Conservation (phyloP, 2,113 vertebrate genomes). For the Zootoca vivipara region DNA sequence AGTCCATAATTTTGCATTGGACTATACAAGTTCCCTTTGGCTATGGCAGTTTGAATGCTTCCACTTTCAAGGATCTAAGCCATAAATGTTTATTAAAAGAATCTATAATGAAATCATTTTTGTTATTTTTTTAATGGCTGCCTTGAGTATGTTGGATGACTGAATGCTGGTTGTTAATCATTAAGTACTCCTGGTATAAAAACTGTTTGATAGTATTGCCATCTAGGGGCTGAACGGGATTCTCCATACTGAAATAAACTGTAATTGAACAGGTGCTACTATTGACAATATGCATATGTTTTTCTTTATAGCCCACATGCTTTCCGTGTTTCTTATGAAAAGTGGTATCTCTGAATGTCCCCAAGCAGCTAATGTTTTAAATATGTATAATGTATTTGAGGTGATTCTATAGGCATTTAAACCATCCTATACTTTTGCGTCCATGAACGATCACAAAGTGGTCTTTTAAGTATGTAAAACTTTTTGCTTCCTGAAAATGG, state of each 20-base stretch:
- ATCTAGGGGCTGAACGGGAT: slow-evolving; percentile 87
- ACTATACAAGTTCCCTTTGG: slow-evolving; percentile 54
- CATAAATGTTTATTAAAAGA: slow-evolving; percentile 88
- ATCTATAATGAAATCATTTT: slow-evolving; percentile 91
- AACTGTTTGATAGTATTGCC: slow-evolving; percentile 92
- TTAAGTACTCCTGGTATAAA: slow-evolving; percentile 75
- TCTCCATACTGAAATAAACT: slow-evolving; percentile 84
- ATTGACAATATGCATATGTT: slow-evolving; percentile 91
- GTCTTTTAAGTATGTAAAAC: background rate
- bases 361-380: slow-evolving; percentile 75
- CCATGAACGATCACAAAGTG: background rate
- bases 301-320: slow-evolving; percentile 88
- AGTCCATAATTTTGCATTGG: slow-evolving; percentile 66
- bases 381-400: slow-evolving; percentile 75
- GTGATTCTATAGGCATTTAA: slow-evolving; percentile 79
- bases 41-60: slow-evolving; percentile 74
- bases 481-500: background rate
- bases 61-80: slow-evolving; percentile 81
- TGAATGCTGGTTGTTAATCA: slow-evolving; percentile 82
- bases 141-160: slow-evolving; percentile 82
- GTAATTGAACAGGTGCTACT: slow-evolving; percentile 86
- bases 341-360: slow-evolving; percentile 80
- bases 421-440: background rate
- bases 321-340: slow-evolving; percentile 84
- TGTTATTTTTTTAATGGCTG: slow-evolving; percentile 89